Conservation (phyloP, 2,797 vertebrate genomes). For the Molossus alvarezi region DNA sequence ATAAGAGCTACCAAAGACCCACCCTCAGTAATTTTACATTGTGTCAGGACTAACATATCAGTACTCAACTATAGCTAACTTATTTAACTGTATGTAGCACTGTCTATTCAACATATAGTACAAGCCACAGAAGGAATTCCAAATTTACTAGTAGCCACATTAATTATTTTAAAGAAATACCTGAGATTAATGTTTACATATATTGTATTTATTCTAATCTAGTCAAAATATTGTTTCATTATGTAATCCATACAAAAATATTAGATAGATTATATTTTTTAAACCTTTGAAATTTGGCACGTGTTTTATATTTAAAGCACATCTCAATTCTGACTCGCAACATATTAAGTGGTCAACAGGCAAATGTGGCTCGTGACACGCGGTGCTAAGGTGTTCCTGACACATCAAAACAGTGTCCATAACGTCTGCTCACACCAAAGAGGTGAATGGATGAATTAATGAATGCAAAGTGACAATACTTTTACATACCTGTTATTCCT, state of each 20-base stretch:
- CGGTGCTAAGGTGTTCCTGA: background rate
- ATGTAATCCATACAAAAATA: background rate
- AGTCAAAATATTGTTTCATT: slow-evolving; percentile 37
- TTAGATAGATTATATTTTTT: background rate
- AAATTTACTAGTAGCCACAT: background rate
- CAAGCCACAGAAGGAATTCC: background rate
- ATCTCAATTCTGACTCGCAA: background rate
- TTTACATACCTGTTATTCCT: background rate
- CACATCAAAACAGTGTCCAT: background rate
- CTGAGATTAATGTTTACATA: background rate
- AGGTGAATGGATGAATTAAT: background rate
- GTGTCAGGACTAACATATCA: background rate
- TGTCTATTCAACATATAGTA: background rate
- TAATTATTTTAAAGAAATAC: background rate
- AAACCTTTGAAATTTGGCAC: background rate
- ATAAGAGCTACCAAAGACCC: background rate
- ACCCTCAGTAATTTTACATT: background rate
- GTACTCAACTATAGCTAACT: background rate
- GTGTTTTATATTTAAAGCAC: background rate
- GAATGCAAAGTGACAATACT: background rate
- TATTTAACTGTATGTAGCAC: background rate
- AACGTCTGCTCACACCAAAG: background rate
- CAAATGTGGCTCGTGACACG: background rate
- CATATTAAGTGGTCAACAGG: background rate
- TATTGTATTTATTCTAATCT: background rate